These are phyloP conservation scores for Girardinus metallicus DNA, from an alignment of 2,797 vertebrate genomes.

Conservation along the genomic window DNA sequence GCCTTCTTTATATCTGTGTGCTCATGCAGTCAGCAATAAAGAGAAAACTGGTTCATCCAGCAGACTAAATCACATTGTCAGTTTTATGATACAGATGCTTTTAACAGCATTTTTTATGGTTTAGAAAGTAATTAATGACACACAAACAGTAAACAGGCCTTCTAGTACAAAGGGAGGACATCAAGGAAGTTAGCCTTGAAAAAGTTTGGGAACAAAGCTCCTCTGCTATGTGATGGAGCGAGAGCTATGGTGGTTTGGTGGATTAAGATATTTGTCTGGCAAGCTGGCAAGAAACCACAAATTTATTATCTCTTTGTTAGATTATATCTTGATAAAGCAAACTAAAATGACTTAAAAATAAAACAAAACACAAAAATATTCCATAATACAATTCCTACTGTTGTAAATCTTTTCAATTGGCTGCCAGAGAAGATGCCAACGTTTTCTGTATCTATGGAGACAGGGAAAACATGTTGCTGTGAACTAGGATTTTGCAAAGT, in stretches of 20 bases:
- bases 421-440: not conserved
- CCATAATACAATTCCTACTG: not conserved
- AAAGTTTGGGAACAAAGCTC: constrained; percentile 35
- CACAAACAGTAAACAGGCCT: not conserved
- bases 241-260: constrained; percentile 25
- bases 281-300: constrained; percentile 17
- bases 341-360: not conserved
- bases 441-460: not conserved
- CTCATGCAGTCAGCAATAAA: not conserved
- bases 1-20: not conserved
- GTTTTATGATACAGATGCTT: not conserved
- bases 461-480: not conserved
- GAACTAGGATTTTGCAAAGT: not conserved
- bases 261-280: constrained; percentile 28
- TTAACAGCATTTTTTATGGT: not conserved
- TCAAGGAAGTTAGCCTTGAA: constrained; percentile 34
- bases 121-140: not conserved
- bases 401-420: not conserved
- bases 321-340: not conserved
- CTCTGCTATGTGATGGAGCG: constrained; percentile 10
- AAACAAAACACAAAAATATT: not conserved
- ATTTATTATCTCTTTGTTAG: constrained; percentile 10
- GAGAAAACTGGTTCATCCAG: not conserved
- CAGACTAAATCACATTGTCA: not conserved
- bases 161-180: constrained; percentile 41